Conservation (phyloP, 2,797 vertebrate species). For the Paguma larvata region DNA sequence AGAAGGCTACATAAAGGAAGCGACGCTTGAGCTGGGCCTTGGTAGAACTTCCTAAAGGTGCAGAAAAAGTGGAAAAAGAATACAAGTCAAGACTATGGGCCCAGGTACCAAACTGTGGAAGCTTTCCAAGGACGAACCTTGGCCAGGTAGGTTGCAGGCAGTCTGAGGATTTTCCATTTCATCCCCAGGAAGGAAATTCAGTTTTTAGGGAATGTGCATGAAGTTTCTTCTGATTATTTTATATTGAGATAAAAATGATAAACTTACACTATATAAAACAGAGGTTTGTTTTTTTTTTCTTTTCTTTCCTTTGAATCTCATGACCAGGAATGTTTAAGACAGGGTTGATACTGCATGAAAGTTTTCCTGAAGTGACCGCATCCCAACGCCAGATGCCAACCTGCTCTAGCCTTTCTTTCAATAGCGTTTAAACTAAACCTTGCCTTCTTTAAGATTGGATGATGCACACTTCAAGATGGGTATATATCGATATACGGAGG, state of each 20-base stretch:
- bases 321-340: background rate
- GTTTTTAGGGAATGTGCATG: background rate
- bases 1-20: background rate
- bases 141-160: background rate
- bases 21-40: background rate
- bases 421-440: background rate
- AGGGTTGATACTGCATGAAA: background rate
- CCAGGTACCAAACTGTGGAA: background rate
- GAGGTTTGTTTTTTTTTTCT: background rate
- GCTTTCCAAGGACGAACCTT: too few relatives aligned
- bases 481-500: fast-evolving
- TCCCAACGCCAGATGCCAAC: background rate
- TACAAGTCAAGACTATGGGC: background rate
- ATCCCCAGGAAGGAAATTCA: background rate
- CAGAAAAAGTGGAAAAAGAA: background rate
- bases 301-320: background rate
- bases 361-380: background rate
- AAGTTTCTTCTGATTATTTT: background rate
- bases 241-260: background rate
- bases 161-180: background rate
- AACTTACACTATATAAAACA: background rate
- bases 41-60: background rate
- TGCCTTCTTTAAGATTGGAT: background rate
- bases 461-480: background rate
- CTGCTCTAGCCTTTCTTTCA: background rate